These are phyloP conservation scores for Papilio gigon DNA, from an alignment of 2,888 invertebrate species.

Conservation along the genomic window DNA sequence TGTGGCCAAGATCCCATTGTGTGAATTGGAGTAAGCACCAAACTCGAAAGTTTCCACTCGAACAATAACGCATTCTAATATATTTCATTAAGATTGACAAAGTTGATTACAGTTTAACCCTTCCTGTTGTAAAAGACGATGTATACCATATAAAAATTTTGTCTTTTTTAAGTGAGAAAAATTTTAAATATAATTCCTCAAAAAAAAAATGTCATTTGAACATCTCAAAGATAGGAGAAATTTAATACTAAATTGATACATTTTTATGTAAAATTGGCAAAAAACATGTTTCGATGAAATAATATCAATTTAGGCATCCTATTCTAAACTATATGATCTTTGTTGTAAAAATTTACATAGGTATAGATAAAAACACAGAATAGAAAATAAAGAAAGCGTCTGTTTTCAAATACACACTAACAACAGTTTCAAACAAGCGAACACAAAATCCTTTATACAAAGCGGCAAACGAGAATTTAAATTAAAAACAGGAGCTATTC, in stretches of 20 bases:
- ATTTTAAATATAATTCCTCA: background rate
- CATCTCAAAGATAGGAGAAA: constrained; percentile 37
- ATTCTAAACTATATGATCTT: too few species aligned
- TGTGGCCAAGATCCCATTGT: constrained; percentile 69
- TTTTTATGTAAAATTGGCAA: too few species aligned
- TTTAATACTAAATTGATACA: constrained; percentile 2
- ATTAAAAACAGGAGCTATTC: constrained; percentile 52
- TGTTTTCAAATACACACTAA: constrained; percentile 3
- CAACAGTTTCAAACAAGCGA: constrained; percentile 5
- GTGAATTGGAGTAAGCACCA: constrained; percentile 68
- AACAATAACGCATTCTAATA: constrained; percentile 79
- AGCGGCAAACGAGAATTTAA: constrained; percentile 36
- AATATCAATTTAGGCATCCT: too few species aligned
- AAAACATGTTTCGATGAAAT: too few species aligned
- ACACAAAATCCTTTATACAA: constrained; percentile 29
- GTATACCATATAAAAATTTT: constrained; percentile 53
- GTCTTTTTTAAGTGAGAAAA: constrained; percentile 42
- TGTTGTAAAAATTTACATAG: too few species aligned
- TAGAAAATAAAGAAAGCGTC: background rate
- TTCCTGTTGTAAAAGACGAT: constrained; percentile 49
- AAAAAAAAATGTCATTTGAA: background rate
- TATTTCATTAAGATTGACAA: constrained; percentile 80
- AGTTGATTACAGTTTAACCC: constrained; percentile 70
- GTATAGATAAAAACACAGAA: background rate
- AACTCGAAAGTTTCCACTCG: constrained; percentile 73